These are phyloP conservation scores for Drosophila parvula DNA, from an alignment of 1,140 invertebrate genomes.

Conservation along the genomic window DNA sequence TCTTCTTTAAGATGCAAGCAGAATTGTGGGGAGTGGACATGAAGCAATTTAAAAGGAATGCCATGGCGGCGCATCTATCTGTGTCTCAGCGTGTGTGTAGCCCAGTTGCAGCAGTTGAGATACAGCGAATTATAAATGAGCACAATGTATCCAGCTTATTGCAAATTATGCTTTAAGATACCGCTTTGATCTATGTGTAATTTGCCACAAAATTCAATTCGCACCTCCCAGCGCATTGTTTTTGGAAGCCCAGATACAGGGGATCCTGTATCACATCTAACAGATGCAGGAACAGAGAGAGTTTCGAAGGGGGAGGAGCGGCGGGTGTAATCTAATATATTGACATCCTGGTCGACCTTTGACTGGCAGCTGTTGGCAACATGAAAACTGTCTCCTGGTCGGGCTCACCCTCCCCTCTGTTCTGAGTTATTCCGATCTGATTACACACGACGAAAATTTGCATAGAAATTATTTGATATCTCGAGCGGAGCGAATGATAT, in stretches of 20 bases:
- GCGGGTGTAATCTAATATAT: slow-evolving; percentile 56
- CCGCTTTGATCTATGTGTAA: slow-evolving; percentile 49
- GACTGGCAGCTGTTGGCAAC: slow-evolving; percentile 66
- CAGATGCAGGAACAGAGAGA: background rate
- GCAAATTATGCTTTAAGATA: slow-evolving; percentile 28
- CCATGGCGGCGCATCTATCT: slow-evolving; percentile 36
- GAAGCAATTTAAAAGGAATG: slow-evolving; percentile 40
- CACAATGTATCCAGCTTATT: slow-evolving; percentile 26
- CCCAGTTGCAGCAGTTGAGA: slow-evolving; percentile 6
- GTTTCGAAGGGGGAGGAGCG: background rate
- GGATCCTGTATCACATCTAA: background rate
- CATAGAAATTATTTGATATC: slow-evolving; percentile 79
- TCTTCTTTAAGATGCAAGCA: slow-evolving; percentile 52
- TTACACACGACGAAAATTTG: slow-evolving; percentile 72
- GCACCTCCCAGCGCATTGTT: slow-evolving; percentile 18
- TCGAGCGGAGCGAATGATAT: background rate
- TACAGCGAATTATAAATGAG: slow-evolving; percentile 34
- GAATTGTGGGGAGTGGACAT: slow-evolving; percentile 39
- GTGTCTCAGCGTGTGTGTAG: background rate
- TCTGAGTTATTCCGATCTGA: slow-evolving; percentile 64
- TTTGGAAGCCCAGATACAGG: background rate
- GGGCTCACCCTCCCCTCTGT: background rate
- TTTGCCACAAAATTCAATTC: slow-evolving; percentile 45
- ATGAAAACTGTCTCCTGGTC: slow-evolving; percentile 55
- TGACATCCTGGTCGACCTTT: slow-evolving; percentile 54